phyloP scores from a whole-genome alignment of 2,888 invertebrate species.

The Scotopteryx bipunctaria region DNA sequence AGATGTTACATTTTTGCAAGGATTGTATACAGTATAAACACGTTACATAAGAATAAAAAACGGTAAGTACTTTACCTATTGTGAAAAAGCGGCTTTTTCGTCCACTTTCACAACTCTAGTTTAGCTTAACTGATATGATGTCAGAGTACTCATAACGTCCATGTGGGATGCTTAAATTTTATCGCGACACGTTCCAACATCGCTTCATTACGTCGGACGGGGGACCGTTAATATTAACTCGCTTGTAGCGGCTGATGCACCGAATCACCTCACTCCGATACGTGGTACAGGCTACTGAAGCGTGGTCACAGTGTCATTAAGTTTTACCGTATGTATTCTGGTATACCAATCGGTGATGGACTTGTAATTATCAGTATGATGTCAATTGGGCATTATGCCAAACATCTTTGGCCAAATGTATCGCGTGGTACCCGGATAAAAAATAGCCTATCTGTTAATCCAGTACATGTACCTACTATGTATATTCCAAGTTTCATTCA shows the following conservation, averaged over 20 bases:
- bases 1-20: too few species aligned
- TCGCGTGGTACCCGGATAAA: too few species aligned
- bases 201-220: constrained; percentile 53
- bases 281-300: constrained; percentile 1
- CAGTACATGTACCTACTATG: too few species aligned
- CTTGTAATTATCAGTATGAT: too few species aligned
- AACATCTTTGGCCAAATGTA: too few species aligned
- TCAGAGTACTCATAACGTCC: constrained; percentile 41
- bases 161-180: constrained; percentile 56
- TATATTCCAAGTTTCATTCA: too few species aligned
- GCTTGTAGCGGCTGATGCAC: constrained; percentile 5
- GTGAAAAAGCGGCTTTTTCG: neutral
- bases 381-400: too few species aligned
- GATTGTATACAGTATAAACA: too few species aligned
- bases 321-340: neutral
- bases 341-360: too few species aligned
- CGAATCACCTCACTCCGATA: neutral
- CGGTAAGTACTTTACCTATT: too few species aligned
- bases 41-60: too few species aligned
- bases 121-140: constrained; percentile 24
- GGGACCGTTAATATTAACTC: constrained; percentile 25
- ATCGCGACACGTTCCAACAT: constrained; percentile 47
- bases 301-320: neutral
- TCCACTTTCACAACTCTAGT: constrained; percentile 9
- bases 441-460: too few species aligned